A percentile compares a stretch with the other conserved stretches of the same genome.
phyloP scores from a whole-genome alignment of 2,113 vertebrate genomes.

The Pterophyllum scalare region DNA sequence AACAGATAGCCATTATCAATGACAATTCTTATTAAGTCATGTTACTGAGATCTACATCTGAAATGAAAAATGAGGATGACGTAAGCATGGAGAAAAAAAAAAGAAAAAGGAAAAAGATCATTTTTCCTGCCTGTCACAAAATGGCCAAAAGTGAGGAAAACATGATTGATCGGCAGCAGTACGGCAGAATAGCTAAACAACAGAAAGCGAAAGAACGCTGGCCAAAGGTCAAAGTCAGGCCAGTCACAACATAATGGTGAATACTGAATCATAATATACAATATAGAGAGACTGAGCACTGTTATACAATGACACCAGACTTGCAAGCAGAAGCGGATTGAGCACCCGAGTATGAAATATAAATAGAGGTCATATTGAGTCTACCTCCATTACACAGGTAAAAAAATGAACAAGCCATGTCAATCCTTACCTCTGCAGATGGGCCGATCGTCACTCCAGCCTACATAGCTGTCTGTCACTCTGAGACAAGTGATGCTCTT shows the following conservation, averaged over 20 bases:
- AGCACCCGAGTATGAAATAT: background rate
- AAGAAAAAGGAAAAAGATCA: background rate
- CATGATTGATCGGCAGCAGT: constrained; percentile 41
- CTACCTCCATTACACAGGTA: background rate
- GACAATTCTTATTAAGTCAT: background rate
- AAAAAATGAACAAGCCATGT: background rate
- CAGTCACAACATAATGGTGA: constrained; percentile 31
- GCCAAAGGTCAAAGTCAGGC: constrained; percentile 54
- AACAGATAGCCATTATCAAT: background rate
- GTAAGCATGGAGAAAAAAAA: background rate
- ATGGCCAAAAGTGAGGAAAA: constrained; percentile 35
- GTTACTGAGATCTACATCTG: background rate
- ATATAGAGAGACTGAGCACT: background rate
- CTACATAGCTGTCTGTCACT: constrained; percentile 95
- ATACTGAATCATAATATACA: constrained; percentile 1
- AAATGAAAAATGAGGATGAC: background rate
- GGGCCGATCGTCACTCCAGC: constrained; percentile 97
- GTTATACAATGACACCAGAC: constrained; percentile 17
- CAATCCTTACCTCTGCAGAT: constrained; percentile 92
- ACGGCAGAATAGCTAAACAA: constrained; percentile 27
- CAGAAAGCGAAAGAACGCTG: constrained; percentile 21
- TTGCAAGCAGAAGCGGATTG: background rate
- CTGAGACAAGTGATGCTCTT: constrained; percentile 97
- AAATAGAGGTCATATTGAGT: constrained; percentile 15
- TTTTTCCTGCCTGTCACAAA: constrained; percentile 11